Conservation (phyloP, 1,140 invertebrate genomes). For the Drosophila ohnishii region DNA sequence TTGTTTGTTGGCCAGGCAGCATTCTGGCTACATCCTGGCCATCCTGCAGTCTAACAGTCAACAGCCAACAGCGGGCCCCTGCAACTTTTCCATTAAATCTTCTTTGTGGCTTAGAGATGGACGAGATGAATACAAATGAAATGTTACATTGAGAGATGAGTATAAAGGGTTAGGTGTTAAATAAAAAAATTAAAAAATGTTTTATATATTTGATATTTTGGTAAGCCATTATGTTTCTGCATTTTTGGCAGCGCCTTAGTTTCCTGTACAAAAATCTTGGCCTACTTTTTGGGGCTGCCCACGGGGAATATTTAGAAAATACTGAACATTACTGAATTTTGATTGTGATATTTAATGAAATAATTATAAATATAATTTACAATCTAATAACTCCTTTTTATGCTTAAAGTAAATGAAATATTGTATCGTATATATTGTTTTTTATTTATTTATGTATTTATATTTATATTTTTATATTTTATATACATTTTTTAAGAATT, state of each 20-base stretch:
- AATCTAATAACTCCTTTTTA: too few relatives aligned
- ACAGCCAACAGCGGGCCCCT: slow-evolving; percentile 26
- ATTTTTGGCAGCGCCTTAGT: too few relatives aligned
- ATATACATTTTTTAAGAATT: too few relatives aligned
- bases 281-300: background rate
- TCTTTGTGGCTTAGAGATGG: slow-evolving; percentile 44
- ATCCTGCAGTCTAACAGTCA: slow-evolving; percentile 34
- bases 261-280: too few relatives aligned
- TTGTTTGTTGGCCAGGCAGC: slow-evolving; percentile 43
- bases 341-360: background rate
- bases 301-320: background rate
- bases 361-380: background rate
- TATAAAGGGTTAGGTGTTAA: too few relatives aligned
- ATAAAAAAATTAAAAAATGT: background rate
- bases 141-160: slow-evolving; percentile 6
- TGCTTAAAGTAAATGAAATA: too few relatives aligned
- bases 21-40: slow-evolving; percentile 42
- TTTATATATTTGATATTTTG: too few relatives aligned
- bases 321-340: background rate
- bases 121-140: slow-evolving; percentile 16
- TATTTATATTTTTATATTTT: background rate
- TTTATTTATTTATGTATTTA: too few relatives aligned
- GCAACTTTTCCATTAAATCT: slow-evolving; percentile 78
- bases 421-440: too few relatives aligned
- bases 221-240: too few relatives aligned